Base-by-base conservation (phyloP, 64 coral and sea anemone species). In the Dendrophyllia cribrosa region DNA sequence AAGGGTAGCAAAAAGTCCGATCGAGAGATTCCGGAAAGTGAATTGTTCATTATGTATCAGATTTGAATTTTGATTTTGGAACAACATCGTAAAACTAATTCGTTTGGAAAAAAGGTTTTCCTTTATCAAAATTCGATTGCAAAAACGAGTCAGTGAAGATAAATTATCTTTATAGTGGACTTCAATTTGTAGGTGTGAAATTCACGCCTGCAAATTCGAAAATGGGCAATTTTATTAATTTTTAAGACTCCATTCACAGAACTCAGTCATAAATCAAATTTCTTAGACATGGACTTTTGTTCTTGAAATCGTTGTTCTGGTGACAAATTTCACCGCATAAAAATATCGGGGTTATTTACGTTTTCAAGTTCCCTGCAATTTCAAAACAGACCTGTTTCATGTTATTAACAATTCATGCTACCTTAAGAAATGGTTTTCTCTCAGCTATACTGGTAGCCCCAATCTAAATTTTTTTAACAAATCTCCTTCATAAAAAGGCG, bases 351-450 rank as follows among this genome's bases (percentile, higher is more conserved):
- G 51, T 58, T 78, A 80, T 80, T 80, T 80, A 62, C 15, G 77
- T 60, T 70, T 7, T 67, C 11, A 75, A 75, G 46, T 51, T n/a
- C 61, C 3, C 62, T 21, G 62, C 62, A 9, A 43, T 66, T 51
- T 84, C 3, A 67, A 84, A 84, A 84, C 19, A 68, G 19, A 84
- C 80, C 80, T 84, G 80, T 84, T 84, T 84, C 80, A 51, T 3
- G 80, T 84, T 68, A 84, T 84, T 84, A 84, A 84, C 44, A 67
- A 84, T 84, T 84, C 62, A 84, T 84, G 61, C 45, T 44, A 67
- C 46, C 15, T 47, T 83, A 49, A 83, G 43, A 66, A 23, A 21
- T 50, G 26, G 44, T 84, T 50, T 51, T 4, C 60, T 48, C 65
- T 53, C 80, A 66, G 20, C n/a, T 68, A 13, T 67, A 21, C 44